These are phyloP conservation scores for Lamellibrachia luymesi DNA, from an alignment of 1,140 invertebrate species.

Conservation along the genomic window DNA sequence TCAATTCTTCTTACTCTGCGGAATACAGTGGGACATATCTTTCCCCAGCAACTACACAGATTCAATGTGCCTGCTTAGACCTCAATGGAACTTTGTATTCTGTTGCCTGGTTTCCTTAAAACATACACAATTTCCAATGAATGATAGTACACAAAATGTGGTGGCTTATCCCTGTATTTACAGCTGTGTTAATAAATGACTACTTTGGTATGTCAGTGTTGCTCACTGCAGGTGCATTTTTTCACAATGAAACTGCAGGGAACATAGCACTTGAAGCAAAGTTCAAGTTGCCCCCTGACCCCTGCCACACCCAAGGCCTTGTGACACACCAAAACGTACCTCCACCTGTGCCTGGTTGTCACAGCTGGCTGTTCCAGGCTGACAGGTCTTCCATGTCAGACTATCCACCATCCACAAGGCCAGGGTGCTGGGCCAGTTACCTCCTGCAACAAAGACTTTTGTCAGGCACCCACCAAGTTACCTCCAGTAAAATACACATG, in stretches of 20 bases:
- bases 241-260: too few species aligned
- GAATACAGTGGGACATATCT: too few species aligned
- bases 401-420: conserved; percentile 90
- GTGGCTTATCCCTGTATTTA: too few species aligned
- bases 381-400: conserved; percentile 77
- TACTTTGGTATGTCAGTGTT: too few species aligned
- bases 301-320: not conserved
- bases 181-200: too few species aligned
- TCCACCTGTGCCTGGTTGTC: not conserved
- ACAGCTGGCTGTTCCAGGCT: not conserved
- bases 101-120: too few species aligned
- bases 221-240: too few species aligned
- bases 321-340: not conserved
- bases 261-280: too few species aligned
- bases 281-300: not conserved
- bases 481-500: not conserved
- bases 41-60: too few species aligned
- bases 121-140: too few species aligned
- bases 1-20: too few species aligned
- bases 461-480: not conserved
- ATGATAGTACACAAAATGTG: too few species aligned
- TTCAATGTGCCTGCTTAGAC: not conserved
- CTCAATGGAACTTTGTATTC: not conserved
- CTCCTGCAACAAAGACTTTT: conserved; percentile 59
- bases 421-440: conserved; percentile 93